Evolutionary conservation across 2,797 vertebrate species (phyloP), one percentile per base, ranked within the genome.

Genomic region (Periophthalmus magnuspinnatus): DNA sequence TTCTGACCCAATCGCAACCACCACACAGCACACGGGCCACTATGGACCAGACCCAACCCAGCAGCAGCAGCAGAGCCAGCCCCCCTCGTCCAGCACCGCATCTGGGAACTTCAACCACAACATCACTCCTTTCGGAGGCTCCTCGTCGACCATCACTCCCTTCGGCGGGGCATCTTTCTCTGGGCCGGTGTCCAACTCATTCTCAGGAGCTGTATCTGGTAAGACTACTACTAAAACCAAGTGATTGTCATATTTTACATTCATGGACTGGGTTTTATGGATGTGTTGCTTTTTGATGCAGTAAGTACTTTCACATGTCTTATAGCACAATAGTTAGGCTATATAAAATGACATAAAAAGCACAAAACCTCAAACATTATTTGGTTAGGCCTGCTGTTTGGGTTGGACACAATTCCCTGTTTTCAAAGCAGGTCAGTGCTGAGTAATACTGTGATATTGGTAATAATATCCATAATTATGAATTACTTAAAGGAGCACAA

Each of bases 111-210:
- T 96, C 85, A 95, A 94, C 92, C 95, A 96, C 92, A 89, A 96
- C 92, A 89, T 97, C 77, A 93, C 95, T 10, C 96, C 96, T 0
- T 98, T 98, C 76, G 97, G 96, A 65, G 97, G 96, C 11, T 78
- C 89, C 74, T 93, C 96, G 2, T 93, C 95, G 24, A 93, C 89
- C 74, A 97, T 97, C 78, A 96, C 95, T 64, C 96, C 96, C 8
- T 98, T 98, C 76, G 96, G 96, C 76, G 96, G 96, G 80, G 90
- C 94, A n/a, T 94, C 96, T 14, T 97, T 97, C 91, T 91, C 95
- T 19, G 91, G 94, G 55, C 90, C 94, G 45, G 93, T 94, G 85
- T 95, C 94, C 86, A 96, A 90, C 92, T 90, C 96, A 6, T 97
- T 97, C 91, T 95, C 95, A 74, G 91, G 95, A 71, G 90, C 93